These are phyloP conservation scores for Phenacoccus solenopsis DNA, from an alignment of 1,140 invertebrate genomes.

Conservation along the genomic window DNA sequence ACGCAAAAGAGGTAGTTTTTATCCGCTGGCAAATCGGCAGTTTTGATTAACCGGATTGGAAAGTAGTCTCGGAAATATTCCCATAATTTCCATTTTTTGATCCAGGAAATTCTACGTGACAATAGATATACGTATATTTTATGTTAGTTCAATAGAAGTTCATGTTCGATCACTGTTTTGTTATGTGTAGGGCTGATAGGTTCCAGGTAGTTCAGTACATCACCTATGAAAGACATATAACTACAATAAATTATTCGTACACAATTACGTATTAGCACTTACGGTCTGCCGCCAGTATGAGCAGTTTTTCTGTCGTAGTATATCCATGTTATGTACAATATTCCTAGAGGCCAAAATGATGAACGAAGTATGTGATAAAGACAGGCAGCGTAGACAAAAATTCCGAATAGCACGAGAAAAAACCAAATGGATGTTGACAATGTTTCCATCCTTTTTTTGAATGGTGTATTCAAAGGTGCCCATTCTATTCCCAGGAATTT, in stretches of 20 bases:
- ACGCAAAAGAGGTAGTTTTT: constrained; percentile 75
- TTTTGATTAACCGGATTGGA: constrained; percentile 69
- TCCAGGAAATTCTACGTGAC: constrained; percentile 37
- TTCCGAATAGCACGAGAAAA: constrained; percentile 48
- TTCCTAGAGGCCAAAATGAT: constrained; percentile 36
- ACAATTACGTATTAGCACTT: not conserved
- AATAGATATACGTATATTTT: not conserved
- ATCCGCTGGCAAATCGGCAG: constrained; percentile 58
- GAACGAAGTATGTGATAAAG: constrained; percentile 38
- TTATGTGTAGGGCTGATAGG: not conserved
- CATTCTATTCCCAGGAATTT: constrained; percentile 42
- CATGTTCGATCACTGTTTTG: not conserved
- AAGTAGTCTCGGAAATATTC: constrained; percentile 67
- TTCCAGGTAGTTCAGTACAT: not conserved
- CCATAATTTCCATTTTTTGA: constrained; percentile 55
- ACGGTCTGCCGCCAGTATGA: constrained; percentile 39
- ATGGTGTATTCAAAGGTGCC: constrained; percentile 60
- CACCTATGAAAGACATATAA: not conserved
- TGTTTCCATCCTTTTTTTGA: constrained; percentile 63
- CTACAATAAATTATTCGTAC: not conserved
- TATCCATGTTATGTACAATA: constrained; percentile 56
- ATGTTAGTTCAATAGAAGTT: not conserved
- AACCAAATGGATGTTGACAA: constrained; percentile 56
- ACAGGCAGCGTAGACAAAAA: constrained; percentile 36
- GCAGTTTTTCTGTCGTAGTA: constrained; percentile 48